phyloP scores from a whole-genome alignment of 1,140 invertebrate genomes.

The Riptortus pedestris region DNA sequence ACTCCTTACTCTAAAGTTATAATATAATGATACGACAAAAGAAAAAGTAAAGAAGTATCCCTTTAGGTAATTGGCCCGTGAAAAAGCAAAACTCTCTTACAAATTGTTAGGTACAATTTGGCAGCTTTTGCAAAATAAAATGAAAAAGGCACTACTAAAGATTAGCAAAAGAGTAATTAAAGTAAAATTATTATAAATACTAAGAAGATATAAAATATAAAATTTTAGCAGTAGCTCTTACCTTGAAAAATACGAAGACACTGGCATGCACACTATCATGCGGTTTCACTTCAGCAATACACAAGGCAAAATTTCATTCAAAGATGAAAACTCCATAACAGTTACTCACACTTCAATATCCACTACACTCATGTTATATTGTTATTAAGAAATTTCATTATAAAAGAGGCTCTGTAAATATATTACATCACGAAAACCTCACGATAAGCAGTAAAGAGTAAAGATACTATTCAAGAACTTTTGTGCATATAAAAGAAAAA shows the following conservation, averaged over 20 bases:
- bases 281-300: not conserved
- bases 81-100: too few relatives aligned
- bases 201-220: too few relatives aligned
- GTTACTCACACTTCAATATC: conserved; percentile 4
- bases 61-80: too few relatives aligned
- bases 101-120: too few relatives aligned
- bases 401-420: not conserved
- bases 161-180: too few relatives aligned
- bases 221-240: too few relatives aligned
- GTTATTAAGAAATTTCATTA: not conserved
- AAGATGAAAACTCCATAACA: not conserved
- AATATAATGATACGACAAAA: too few relatives aligned
- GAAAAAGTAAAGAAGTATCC: too few relatives aligned
- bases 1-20: too few relatives aligned
- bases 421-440: conserved; percentile 3
- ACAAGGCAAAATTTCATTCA: not conserved
- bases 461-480: not conserved
- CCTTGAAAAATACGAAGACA: not conserved
- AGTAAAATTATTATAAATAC: too few relatives aligned
- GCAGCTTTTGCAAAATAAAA: too few relatives aligned
- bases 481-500: conserved; percentile 1
- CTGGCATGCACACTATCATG: not conserved
- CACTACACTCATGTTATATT: not conserved
- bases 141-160: too few relatives aligned
- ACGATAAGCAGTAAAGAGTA: not conserved